phyloP scores from a whole-genome alignment of 2,888 invertebrate genomes.

The Lydus trimaculatus region DNA sequence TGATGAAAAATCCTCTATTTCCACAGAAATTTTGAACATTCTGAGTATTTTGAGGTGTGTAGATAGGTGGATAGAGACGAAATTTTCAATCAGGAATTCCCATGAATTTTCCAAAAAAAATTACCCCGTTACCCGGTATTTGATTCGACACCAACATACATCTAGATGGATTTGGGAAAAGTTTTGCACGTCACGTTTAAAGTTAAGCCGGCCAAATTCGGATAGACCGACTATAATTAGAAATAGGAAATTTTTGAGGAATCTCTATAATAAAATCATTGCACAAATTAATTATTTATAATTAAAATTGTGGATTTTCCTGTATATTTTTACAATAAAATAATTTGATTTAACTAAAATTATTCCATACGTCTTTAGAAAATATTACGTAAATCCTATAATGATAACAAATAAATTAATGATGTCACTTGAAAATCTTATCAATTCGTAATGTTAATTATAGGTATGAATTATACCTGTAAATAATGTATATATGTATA shows the following conservation, averaged over 20 bases:
- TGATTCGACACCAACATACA: background rate
- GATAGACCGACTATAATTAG: background rate
- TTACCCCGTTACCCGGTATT: too few relatives aligned
- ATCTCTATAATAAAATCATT: background rate
- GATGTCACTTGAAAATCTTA: background rate
- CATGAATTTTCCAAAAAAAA: background rate
- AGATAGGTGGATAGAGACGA: background rate
- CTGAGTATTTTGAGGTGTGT: background rate
- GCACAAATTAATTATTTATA: background rate
- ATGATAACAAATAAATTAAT: background rate
- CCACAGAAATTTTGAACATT: background rate
- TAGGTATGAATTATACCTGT: background rate
- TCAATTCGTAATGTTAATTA: background rate
- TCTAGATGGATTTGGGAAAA: too few relatives aligned
- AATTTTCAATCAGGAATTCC: background rate
- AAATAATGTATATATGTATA: background rate
- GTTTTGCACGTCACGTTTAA: background rate
- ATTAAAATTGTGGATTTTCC: background rate
- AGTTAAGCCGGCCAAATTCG: background rate
- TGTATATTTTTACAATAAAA: background rate
- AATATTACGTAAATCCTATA: too few relatives aligned
- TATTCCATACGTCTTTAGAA: too few relatives aligned
- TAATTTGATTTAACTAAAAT: background rate
- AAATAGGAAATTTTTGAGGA: background rate
- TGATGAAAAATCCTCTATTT: background rate